Conservation (phyloP, 2,797 vertebrate genomes). For the Anguilla anguilla region DNA sequence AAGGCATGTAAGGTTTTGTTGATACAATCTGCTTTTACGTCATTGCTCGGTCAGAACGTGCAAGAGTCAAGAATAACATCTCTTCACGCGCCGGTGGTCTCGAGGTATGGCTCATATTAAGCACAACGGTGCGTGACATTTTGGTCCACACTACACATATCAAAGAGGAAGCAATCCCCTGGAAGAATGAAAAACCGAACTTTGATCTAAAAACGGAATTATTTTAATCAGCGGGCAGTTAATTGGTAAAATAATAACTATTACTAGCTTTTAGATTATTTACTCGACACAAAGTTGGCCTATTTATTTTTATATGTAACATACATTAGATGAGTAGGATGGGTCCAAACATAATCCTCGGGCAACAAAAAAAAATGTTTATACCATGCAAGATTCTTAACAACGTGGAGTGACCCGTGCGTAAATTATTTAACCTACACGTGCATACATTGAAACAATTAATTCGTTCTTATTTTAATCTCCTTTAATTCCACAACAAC, state of each 20-base stretch:
- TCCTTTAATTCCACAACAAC: constrained; percentile 12
- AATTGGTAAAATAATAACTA: background rate
- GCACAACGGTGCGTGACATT: background rate
- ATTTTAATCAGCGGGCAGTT: background rate
- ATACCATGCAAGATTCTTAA: background rate
- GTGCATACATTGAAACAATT: background rate
- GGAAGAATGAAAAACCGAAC: background rate
- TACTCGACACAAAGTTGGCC: background rate
- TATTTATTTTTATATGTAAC: background rate
- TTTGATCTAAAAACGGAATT: background rate
- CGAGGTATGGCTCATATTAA: background rate
- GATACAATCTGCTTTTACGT: background rate
- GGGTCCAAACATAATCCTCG: background rate
- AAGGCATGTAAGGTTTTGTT: background rate
- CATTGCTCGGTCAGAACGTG: constrained; percentile 13
- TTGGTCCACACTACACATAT: background rate
- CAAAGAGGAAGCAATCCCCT: background rate
- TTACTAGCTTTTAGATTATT: background rate
- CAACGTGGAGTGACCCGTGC: background rate
- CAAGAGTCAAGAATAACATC: constrained; percentile 53
- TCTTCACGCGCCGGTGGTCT: constrained; percentile 45
- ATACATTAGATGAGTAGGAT: background rate
- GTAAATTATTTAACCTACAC: background rate
- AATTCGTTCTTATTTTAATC: background rate
- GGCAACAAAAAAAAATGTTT: background rate